Base-by-base conservation (phyloP, 1,140 invertebrate genomes). In the Anagrus nilaparvatae region DNA sequence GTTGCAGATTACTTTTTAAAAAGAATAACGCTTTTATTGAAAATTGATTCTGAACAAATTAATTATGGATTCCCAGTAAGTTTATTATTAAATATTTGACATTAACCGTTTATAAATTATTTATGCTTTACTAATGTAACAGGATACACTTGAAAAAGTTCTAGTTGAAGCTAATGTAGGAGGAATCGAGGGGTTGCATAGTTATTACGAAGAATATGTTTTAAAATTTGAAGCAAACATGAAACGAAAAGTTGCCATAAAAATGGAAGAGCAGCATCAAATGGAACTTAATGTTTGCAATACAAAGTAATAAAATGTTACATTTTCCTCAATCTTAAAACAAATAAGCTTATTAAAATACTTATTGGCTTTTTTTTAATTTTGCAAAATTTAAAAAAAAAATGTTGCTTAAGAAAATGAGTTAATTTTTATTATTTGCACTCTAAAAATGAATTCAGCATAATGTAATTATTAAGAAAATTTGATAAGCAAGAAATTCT, bases 101-200 rank as follows among this genome's bases (percentile, higher is more conserved):
- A 20, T 40, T 32, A 38, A 20, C 25, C 29, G 3, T 16, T 14
- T 4, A 14, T 18, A 17, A 25, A 44, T 7, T 30, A 30, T 23
- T 25, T 48, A 16, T n/a, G 12, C n/a, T 24, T 31, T 37, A 17
- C 2, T 13, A 38, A 28, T 25, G 2, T 41, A 39, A 40, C 38
- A 77, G 74, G 74, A 77, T 55, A 59, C 67, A 27, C 55, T 76
- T 43, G 72, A 76, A 47, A 67, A 72, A 52, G 73, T 76, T 23
- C 65, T 75, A 14, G 54, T 72, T 25, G 73, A 77, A 54, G 68
- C 72, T 51, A 69, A 69, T 3, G 46, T 75, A 3, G 75, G 75
- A 19, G 70, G 70, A 43, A 55, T 74, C 8, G 53, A 58, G 7
- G 57, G 51, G 10, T 46, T 77, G 14, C 65, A 74, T 40, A 59